A percentile compares a stretch with the other conserved stretches of the same genome.
phyloP scores from a whole-genome alignment of 2,797 vertebrate genomes.

The Rhinoraja longicauda region DNA sequence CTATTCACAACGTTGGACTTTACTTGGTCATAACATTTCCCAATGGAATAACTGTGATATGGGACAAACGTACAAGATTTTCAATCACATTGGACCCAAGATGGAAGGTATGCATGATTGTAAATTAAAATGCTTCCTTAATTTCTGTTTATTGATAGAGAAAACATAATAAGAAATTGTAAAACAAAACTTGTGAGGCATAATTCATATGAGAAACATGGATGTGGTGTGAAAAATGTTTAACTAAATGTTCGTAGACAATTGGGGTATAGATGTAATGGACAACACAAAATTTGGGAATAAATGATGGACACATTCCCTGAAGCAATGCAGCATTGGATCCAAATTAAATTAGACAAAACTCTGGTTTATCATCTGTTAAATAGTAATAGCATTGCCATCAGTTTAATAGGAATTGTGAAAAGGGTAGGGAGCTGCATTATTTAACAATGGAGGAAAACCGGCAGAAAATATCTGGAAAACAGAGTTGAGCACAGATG shows the following conservation, averaged over 20 bases:
- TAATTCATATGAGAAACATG: background rate
- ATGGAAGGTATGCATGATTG: background rate
- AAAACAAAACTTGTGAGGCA: background rate
- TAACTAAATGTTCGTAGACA: background rate
- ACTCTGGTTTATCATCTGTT: background rate
- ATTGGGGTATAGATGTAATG: background rate
- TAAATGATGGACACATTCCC: no score
- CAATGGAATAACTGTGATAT: conserved; percentile 33
- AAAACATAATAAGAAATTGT: background rate
- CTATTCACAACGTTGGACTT: background rate
- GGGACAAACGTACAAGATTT: conserved; percentile 30
- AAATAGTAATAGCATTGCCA: background rate
- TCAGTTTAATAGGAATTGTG: background rate
- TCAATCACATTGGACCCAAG: background rate
- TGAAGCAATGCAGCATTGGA: background rate
- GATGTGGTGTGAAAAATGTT: background rate
- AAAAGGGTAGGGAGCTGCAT: background rate
- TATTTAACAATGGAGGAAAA: background rate
- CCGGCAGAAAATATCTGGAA: background rate
- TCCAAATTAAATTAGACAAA: background rate
- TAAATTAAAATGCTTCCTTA: background rate
- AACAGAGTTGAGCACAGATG: background rate
- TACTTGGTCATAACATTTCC: conserved; percentile 19
- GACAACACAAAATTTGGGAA: background rate
- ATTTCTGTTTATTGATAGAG: background rate